Conservation (phyloP, 2,888 invertebrate genomes). For the Heteromurus nitidus region DNA sequence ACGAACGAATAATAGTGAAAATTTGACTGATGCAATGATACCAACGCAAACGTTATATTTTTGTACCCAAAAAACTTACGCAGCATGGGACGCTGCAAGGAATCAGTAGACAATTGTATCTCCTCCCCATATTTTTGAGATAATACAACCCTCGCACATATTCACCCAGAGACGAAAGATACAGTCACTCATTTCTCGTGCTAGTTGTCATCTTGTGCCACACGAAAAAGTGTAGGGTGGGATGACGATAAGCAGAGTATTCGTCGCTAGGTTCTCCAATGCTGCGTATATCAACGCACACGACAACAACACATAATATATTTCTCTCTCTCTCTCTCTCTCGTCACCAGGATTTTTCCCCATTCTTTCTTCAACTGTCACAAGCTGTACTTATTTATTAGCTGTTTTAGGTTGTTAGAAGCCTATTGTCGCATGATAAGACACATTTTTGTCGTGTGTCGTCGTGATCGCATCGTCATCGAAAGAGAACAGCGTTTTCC, state of each 20-base stretch:
- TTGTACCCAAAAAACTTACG: no score
- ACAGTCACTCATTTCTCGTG: slow-evolving; percentile 7
- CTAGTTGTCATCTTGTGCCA: background rate
- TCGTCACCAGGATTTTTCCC: no score
- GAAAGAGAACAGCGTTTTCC: background rate
- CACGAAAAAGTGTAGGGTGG: background rate
- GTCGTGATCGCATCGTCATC: background rate
- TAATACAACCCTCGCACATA: background rate
- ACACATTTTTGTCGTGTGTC: background rate
- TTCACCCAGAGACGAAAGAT: slow-evolving; percentile 15
- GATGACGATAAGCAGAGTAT: background rate
- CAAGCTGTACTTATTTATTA: slow-evolving; percentile 16
- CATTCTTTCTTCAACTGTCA: background rate
- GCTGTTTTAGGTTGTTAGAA: slow-evolving; percentile 18
- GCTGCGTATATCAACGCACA: no score
- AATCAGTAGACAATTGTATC: no score
- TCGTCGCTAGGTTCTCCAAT: no score
- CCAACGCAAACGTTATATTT: no score
- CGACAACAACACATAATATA: no score
- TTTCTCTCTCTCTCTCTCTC: background rate
- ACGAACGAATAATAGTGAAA: no score
- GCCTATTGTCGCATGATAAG: background rate
- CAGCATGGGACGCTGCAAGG: no score
- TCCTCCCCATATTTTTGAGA: background rate
- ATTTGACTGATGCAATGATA: no score